Percentiles rank a stretch among this genome's conserved stretches.
phyloP scores from a whole-genome alignment of 2,797 vertebrate species.

The Enteromius afrohamiltoni region DNA sequence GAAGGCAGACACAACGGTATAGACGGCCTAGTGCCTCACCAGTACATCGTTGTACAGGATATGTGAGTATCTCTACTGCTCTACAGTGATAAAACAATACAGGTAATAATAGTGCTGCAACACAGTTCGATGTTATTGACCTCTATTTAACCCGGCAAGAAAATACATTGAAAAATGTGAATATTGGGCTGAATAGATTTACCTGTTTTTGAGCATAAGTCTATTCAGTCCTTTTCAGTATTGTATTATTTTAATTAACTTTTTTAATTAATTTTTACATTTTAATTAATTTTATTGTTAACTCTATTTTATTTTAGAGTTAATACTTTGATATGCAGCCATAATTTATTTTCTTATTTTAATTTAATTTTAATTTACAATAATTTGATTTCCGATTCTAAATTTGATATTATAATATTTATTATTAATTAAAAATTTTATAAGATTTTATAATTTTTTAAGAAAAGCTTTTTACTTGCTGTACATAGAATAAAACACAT shows the following conservation, averaged over 20 bases:
- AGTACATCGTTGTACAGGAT: constrained; percentile 98
- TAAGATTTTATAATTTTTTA: no score
- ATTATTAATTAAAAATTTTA: background rate
- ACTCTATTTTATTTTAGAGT: no score
- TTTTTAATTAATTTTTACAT: no score
- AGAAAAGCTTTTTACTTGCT: no score
- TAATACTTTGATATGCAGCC: no score
- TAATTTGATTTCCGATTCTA: background rate
- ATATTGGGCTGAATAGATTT: background rate
- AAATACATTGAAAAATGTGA: background rate
- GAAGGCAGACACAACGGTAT: constrained; percentile 97
- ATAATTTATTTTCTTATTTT: no score
- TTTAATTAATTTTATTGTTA: no score
- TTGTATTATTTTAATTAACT: background rate
- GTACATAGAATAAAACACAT: background rate
- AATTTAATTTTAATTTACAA: background rate
- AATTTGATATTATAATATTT: background rate
- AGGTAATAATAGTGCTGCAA: background rate
- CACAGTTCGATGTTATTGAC: background rate
- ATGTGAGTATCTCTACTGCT: constrained; percentile 83
- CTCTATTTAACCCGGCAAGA: background rate
- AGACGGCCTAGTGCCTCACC: constrained; percentile 96
- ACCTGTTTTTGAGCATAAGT: background rate
- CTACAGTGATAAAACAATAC: background rate
- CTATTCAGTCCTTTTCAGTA: background rate